Base-by-base conservation (phyloP, 2,797 vertebrate genomes). In the Falco columbarius region DNA sequence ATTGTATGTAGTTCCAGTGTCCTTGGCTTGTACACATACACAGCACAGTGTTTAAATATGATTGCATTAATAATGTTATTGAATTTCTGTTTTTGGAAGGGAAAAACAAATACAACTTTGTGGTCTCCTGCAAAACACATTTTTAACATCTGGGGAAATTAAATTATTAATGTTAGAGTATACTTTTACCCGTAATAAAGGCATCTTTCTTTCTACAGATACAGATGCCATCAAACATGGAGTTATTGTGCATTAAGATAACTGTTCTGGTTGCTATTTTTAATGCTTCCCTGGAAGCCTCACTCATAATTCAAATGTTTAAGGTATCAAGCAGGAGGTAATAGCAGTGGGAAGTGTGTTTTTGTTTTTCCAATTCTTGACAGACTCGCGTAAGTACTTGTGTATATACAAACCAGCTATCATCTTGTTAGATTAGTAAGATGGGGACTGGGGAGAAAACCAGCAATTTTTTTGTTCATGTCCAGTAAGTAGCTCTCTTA, bases 271-370 rank as follows among this genome's bases (percentile, higher is more conserved):
- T 88, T 27, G 42, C 76, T 95, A 82, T 76, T 95, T 97, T 95
- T 95, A 77, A 93, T 66, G 44, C 67, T 95, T 96, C 68, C 38
- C 47, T 91, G 83, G 82, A 96, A 95, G 58, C 54, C 52, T 95
- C 5, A 6, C 62, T 96, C 68, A 68, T 82, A 85, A 67, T 86
- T 95, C 71, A 65, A 85, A 89, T 79, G 38, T 87, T 93, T 80
- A 75, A 87, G 75, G 83, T 97, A 52, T 72, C 72, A 91, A 81
- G 85, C 94, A 86, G 82, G 85, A 96, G 93, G 70, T 88, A 94
- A 76, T 89, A 87, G 91, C 83, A 91, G 84, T 96, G 94, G 96
- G 92, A 96, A 91, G 90, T 40, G 51, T 96, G 91, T 87, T 94
- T 90, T 96, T 96, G 81, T 93, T 90, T 94, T 94, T 83, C 44